A percentile compares a stretch with the other conserved stretches of the same genome.
Evolutionary conservation across 2,888 invertebrate species (phyloP).

Genomic region (Tyria jacobaeae): DNA sequence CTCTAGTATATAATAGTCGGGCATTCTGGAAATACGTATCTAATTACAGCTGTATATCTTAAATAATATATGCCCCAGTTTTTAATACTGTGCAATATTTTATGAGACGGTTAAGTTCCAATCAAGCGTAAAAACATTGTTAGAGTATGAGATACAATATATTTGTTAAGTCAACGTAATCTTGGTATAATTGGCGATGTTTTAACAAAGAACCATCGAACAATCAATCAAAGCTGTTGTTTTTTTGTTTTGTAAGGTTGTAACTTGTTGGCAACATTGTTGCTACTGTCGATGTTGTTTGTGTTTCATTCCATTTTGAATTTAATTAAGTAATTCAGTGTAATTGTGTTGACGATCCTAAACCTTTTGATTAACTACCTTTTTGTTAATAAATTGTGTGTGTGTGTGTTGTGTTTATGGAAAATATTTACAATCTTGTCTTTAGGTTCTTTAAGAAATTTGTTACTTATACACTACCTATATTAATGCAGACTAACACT

Average conservation of each 20-base stretch:
- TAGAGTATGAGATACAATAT: slow-evolving; percentile 2
- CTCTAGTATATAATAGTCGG: no score
- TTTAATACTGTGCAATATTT: background rate
- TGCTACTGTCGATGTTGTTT: background rate
- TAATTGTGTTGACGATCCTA: background rate
- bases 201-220: slow-evolving; percentile 29
- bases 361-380: background rate
- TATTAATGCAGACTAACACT: no score
- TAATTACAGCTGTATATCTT: no score
- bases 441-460: no score
- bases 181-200: slow-evolving; percentile 41
- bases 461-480: no score
- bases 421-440: no score
- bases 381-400: background rate
- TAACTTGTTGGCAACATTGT: slow-evolving; percentile 33
- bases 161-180: slow-evolving; percentile 22
- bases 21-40: no score
- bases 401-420: no score
- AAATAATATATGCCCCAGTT: background rate
- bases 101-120: background rate
- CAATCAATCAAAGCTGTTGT: slow-evolving; percentile 23
- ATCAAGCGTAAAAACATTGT: slow-evolving; percentile 1
- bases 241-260: slow-evolving; percentile 19
- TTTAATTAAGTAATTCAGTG: background rate
- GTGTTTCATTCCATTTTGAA: background rate